Base-by-base conservation (phyloP, 1,140 invertebrate species). In the Scaptomyza montana region DNA sequence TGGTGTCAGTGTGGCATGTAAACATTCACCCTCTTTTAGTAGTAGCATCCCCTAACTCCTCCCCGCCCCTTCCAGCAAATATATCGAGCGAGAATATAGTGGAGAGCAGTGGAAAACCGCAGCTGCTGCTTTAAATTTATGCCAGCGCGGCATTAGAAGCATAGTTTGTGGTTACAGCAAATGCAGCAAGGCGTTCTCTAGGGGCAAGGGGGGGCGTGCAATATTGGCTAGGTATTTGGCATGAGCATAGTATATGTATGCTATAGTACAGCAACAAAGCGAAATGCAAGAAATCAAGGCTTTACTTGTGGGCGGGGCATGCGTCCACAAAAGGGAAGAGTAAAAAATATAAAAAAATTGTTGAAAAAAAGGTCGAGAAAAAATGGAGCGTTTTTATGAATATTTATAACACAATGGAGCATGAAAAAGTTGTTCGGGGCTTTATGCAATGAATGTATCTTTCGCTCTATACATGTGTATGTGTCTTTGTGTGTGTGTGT, bases 61-160 rank as follows among this genome's bases (percentile, higher is more conserved):
- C n/a, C n/a, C n/a, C 25, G 8, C 6, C 16, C 12, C 21, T 10
- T 5, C 13, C 28, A 19, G 50, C 50, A 55, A 69, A 63, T 63
- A 69, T 63, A 69, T 63, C 60, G 45, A 64, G 59, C 66, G 39
- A 62, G 33, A 36, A 36, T 36, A 41, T 39, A 10, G 43, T 50
- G 53, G 47, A 9, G 46, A 53, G 67, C 55, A 68, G 59, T 63
- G 78, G 86, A 85, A 80, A 86, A 86, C 81, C 81, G 78, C 81
- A 85, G 81, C 81, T 85, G 81, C 81, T 86, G 78, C 81, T 85
- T 85, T 85, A 86, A 85, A 85, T 85, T 85, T 85, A 85, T 85
- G 81, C 81, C 82, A 85, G 74, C 77, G 70, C 70, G 81, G 81
- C 78, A 85, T 85, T 85, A 85, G 81, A 68, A 85, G 81, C 81